Conservation (phyloP, 1,140 invertebrate species). For the honey bee (Apis mellifera) region Amel_HAv3.1 CM009935.2:4548001-4548500, state of each 20-base stretch:
- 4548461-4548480: not conserved
- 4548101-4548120: slow-evolving; percentile 1
- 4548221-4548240: too few species aligned
- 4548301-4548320: too few species aligned
- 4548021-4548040: too few species aligned
- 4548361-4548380: not conserved
- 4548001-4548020: not conserved
- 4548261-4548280: too few species aligned
- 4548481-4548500: not conserved
- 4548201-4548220: too few species aligned
- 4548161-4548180: not conserved
- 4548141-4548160: slow-evolving; percentile 5
- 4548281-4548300: too few species aligned
- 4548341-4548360: too few species aligned
- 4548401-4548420: not conserved
- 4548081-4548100: not conserved
- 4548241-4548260: too few species aligned
- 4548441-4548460: not conserved
- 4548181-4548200: not conserved
- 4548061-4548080: slow-evolving; percentile 35
- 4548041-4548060: not conserved
- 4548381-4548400: not conserved
- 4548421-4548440: not conserved
- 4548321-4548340: too few species aligned
- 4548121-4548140: not conserved